Evolutionary conservation across 2,888 invertebrate genomes (phyloP), one percentile per base, ranked within the genome.

Genomic region (Drosophila vallismaia): DNA sequence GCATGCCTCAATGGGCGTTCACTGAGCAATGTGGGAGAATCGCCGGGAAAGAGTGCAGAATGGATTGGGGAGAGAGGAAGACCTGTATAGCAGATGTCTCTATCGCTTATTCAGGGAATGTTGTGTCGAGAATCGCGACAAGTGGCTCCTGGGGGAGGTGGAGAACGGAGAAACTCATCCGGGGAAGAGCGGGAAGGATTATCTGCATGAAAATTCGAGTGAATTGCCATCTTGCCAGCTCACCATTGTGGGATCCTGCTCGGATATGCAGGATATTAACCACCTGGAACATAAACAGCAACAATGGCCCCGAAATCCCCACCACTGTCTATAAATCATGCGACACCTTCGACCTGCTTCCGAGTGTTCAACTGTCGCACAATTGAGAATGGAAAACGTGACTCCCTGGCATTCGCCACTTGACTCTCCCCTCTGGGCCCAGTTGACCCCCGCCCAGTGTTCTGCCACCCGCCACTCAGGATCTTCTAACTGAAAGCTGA

Each of bases 311-410:
- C 12, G 9, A 19, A 5, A 14, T 19, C 31, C 49, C 31, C 49
- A 10, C 31, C 58, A n/a, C 31, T 53, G 48, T 48, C 42, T 59
- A 54, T 54, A 54, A 71, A 59, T 71, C 59, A 74, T 59, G 66
- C 72, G 64, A 46, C 73, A 71, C 68, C 75, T 77, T 71, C 57
- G 64, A 71, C 56, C 63, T 56, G 40, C 46, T 64, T 40, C 28
- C 51, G 45, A 73, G 56, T 76, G 54, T 36, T 66, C 45, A 24
- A 42, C 63, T 64, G 63, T 64, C 51, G 63, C 53, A 56, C 71
- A 40, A 62, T 64, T 54, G 59, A 54, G 56, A 19, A 4, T 28
- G 10, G 31, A 46, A 31, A 29, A 74, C 77, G 75, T 69, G 78
- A 72, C 75, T 69, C 54, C 14, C 55, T 33, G 42, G 63, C 53